Evolutionary conservation across 1,140 invertebrate species (phyloP).

Genomic region (Drusus annulatus): DNA sequence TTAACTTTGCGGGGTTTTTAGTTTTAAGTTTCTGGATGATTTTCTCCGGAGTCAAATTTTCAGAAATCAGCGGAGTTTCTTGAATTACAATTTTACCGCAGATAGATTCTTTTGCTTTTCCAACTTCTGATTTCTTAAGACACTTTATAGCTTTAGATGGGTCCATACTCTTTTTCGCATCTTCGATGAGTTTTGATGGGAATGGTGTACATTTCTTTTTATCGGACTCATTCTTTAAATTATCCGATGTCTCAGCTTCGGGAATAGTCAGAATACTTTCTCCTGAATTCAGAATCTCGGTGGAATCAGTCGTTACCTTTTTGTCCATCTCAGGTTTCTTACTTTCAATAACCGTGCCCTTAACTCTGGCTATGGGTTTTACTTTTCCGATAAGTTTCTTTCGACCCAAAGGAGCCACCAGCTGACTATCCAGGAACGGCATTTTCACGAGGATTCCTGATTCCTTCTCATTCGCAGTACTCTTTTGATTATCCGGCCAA

Average conservation of each 20-base stretch:
- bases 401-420: slow-evolving; percentile 50
- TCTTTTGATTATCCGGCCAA: slow-evolving; percentile 27
- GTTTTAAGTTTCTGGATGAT: slow-evolving; percentile 13
- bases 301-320: slow-evolving; percentile 59
- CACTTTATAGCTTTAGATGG: slow-evolving; percentile 37
- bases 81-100: too few relatives aligned
- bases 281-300: slow-evolving; percentile 33
- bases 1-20: slow-evolving; percentile 22
- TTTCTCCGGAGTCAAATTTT: background rate
- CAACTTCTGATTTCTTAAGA: slow-evolving; percentile 42
- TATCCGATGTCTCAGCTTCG: slow-evolving; percentile 31
- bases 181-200: slow-evolving; percentile 41
- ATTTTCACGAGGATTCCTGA: slow-evolving; percentile 41
- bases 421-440: slow-evolving; percentile 49
- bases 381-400: slow-evolving; percentile 69
- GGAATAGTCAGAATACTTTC: slow-evolving; percentile 31
- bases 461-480: slow-evolving; percentile 29
- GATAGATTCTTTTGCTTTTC: slow-evolving; percentile 9
- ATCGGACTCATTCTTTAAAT: slow-evolving; percentile 45
- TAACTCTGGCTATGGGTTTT: slow-evolving; percentile 69
- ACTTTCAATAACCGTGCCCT: slow-evolving; percentile 70
- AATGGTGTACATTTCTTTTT: slow-evolving; percentile 45
- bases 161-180: slow-evolving; percentile 44
- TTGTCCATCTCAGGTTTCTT: slow-evolving; percentile 65
- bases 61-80: too few relatives aligned